phyloP scores from a whole-genome alignment of 23 tunicate species.

The Corella eumyota region DNA sequence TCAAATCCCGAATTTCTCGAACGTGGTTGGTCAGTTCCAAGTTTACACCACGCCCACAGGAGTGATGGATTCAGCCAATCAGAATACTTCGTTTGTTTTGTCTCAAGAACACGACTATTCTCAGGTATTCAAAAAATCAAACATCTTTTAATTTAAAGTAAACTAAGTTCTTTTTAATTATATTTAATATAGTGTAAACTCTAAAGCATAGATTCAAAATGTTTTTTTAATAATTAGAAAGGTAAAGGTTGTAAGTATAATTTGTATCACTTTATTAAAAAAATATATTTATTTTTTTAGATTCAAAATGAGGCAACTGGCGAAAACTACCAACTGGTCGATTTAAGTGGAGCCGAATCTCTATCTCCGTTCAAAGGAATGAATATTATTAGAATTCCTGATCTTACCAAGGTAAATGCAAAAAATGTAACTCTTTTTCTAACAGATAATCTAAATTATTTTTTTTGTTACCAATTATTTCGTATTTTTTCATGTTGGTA shows the following conservation, averaged over 20 bases:
- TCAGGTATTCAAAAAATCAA: conserved; percentile 12
- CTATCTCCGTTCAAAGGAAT: conserved; percentile 75
- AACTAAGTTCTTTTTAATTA: neutral
- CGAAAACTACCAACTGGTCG: conserved; percentile 55
- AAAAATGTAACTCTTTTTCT: neutral
- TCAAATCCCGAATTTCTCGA: too few relatives aligned
- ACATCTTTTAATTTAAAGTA: neutral
- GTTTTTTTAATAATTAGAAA: neutral
- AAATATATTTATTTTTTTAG: neutral
- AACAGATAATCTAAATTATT: too few relatives aligned
- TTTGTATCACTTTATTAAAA: too few relatives aligned
- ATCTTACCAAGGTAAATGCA: conserved; percentile 15
- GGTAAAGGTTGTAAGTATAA: neutral
- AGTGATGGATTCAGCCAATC: conserved; percentile 12
- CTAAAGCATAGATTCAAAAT: neutral
- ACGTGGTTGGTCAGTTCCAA: conserved; percentile 43
- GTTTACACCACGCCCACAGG: conserved; percentile 24
- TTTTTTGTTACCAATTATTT: neutral
- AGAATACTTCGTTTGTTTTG: conserved; percentile 32
- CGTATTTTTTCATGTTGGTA: neutral
- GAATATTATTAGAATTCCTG: conserved; percentile 67
- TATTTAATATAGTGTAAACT: neutral
- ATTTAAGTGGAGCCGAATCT: conserved; percentile 36
- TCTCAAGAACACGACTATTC: conserved; percentile 43
- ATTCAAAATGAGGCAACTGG: conserved; percentile 4